Evolutionary conservation across 2,113 vertebrate species (phyloP).

Genomic region (Crotalus helleri): DNA sequence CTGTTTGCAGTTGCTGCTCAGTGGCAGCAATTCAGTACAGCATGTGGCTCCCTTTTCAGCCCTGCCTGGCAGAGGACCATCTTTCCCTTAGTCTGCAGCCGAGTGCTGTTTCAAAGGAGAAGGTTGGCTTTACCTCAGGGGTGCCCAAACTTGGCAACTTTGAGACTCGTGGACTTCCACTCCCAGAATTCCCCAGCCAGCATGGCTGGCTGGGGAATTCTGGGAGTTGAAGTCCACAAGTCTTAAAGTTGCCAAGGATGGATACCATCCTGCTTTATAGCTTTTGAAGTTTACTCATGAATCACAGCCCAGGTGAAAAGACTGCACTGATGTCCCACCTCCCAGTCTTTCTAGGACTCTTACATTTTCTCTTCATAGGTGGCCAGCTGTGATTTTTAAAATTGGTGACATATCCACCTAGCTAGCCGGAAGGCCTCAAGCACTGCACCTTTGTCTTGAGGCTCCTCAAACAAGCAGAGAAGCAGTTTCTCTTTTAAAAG

Average conservation of each 20-base stretch:
- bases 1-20: not conserved
- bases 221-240: not conserved
- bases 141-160: not conserved
- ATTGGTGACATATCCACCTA: not conserved
- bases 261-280: not conserved
- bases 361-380: not conserved
- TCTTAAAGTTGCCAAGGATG: not conserved
- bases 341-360: not conserved
- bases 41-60: not conserved
- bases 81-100: not conserved
- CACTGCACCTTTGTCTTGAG: not conserved
- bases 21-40: conserved; percentile 9
- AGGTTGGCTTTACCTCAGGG: not conserved
- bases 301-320: not conserved
- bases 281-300: not conserved
- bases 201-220: not conserved
- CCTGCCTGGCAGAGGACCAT: not conserved
- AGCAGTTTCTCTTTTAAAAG: not conserved
- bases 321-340: not conserved
- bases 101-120: not conserved
- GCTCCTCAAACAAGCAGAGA: not conserved
- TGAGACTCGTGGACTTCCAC: not conserved
- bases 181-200: not conserved
- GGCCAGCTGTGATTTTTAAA: not conserved
- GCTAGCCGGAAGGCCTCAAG: not conserved